Conservation (phyloP, 2,113 vertebrate species). For the Ranitomeya variabilis region DNA sequence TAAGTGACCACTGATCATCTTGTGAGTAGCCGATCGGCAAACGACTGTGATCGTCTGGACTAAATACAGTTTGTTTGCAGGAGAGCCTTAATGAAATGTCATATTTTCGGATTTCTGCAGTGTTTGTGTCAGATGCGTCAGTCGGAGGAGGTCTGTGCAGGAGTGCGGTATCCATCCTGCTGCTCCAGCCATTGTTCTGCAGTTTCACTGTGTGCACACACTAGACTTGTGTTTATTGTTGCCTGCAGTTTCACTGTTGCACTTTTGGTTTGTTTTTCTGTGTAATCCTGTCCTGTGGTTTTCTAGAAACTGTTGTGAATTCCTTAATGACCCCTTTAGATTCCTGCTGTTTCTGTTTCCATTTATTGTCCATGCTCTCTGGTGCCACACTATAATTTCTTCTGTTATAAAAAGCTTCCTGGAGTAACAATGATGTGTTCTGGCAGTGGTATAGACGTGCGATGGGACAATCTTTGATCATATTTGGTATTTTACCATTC, state of each 20-base stretch:
- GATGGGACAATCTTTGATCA: neutral
- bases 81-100: neutral
- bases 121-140: neutral
- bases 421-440: neutral
- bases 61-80: neutral
- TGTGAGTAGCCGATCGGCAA: no score
- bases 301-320: conserved; percentile 10
- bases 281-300: neutral
- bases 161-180: neutral
- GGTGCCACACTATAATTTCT: neutral
- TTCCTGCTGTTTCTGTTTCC: conserved; percentile 9
- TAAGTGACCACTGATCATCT: no score
- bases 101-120: neutral
- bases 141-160: neutral
- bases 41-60: no score
- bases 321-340: neutral
- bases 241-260: neutral
- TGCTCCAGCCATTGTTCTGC: conserved; percentile 17
- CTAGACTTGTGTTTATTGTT: neutral
- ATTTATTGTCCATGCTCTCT: neutral
- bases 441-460: neutral
- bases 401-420: neutral
- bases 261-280: neutral
- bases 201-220: conserved; percentile 27
- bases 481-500: neutral